Base-by-base conservation (phyloP, 2,113 vertebrate genomes). In the Urocolius indicus region DNA sequence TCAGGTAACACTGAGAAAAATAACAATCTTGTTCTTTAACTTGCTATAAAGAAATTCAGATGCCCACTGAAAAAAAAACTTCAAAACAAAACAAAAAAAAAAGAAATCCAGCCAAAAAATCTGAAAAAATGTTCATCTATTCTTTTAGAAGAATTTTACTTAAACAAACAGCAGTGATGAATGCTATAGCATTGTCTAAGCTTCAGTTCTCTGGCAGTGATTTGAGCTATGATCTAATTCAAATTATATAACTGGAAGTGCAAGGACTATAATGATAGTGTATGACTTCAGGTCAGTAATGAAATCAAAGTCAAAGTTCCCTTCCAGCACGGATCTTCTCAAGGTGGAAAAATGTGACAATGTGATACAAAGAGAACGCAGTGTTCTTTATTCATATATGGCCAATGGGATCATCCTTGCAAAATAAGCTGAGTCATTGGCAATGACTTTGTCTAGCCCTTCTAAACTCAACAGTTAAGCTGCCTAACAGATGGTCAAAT, bases 341-440 rank as follows among this genome's bases (percentile, higher is more conserved):
- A 63, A 89, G 38, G 9, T 41, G 38, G 38, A 41, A 66, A 80
- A 78, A 83, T n/a, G 61, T 22, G 16, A 76, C 84, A 76, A n/a
- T 0, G 0, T 36, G 8, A 6, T n/a, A 77, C 19, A 13, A 41
- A 84, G 26, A 73, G n/a, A 84, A 87, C 30, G 17, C 11, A 43
- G 5, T 13, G 22, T 16, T 71, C 16, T 69, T 75, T 68, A 46
- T 59, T 68, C 9, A 16, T 46, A 3, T 29, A 20, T 27, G 9
- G 43, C 46, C 14, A 26, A 16, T 38, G 17, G 51, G 43, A 51
- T 71, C 22, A 21, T 71, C 13, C 38, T 63, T 78, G 38, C 23
- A 55, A 92, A 88, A 66, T 30, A 55, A 76, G 2, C 4, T 27
- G 17, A 71, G 26, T 54, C n/a, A 66, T 49, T 66, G 16, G 34